Conservation (phyloP, 2,888 invertebrate species). For the Empis stercorea region DNA sequence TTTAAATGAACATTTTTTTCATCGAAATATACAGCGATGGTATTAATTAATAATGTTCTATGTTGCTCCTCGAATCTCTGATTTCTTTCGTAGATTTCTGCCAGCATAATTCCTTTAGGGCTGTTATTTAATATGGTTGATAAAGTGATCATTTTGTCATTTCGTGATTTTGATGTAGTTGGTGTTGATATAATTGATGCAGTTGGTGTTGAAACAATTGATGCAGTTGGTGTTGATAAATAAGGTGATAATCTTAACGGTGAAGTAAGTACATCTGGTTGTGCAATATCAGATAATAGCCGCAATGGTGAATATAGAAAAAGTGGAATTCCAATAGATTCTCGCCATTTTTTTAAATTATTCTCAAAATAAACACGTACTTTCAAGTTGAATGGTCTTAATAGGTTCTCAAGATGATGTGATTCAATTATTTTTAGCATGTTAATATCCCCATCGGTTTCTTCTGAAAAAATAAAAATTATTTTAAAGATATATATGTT, state of each 20-base stretch:
- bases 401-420: conserved; percentile 14
- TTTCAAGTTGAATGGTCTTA: conserved; percentile 14
- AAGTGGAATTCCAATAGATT: conserved; percentile 13
- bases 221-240: not conserved
- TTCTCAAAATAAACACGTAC: conserved; percentile 17
- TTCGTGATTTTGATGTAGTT: not conserved
- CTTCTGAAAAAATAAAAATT: conserved; percentile 2
- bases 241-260: too few species aligned
- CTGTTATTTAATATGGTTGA: not conserved
- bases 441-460: conserved; percentile 1
- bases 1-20: conserved; percentile 11
- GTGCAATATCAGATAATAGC: not conserved
- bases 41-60: conserved; percentile 10
- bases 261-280: too few species aligned
- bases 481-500: too few species aligned
- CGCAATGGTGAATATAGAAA: not conserved
- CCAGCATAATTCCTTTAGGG: conserved; percentile 10
- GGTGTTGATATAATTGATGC: too few species aligned
- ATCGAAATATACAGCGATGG: conserved; percentile 13
- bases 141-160: not conserved
- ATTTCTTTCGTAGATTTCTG: conserved; percentile 13
- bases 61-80: conserved; percentile 15
- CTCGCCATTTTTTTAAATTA: conserved; percentile 15
- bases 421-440: conserved; percentile 11
- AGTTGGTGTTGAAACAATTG: conserved; percentile 2